Base-by-base conservation (phyloP, 1,140 invertebrate species). In the Triops cancriformis region DNA sequence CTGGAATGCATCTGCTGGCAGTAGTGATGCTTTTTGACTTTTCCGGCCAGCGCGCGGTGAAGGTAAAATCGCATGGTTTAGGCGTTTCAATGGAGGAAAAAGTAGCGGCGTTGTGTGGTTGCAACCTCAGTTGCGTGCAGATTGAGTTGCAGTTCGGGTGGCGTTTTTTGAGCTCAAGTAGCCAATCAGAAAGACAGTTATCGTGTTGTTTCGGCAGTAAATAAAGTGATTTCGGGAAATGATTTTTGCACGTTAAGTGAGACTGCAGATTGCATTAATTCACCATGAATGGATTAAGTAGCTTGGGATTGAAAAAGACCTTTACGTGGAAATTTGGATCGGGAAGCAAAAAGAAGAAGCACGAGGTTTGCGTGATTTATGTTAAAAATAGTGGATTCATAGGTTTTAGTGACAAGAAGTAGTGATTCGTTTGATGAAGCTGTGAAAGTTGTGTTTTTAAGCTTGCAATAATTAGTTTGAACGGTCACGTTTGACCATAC, bases 301-400 rank as follows among this genome's bases (percentile, higher is more conserved):
- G 64, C 7, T 76, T 64, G 26, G 73, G 77, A 6, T 74, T 78
- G 26, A 78, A 78, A 28, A 78, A 78, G 41, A 43, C 72, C 14
- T 78, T 78, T 27, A 74, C 77, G 18, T 78, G 77, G 77, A 72
- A 41, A 10, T 78, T 78, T 78, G 77, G 77, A 10, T 45, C 77
- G 6, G 73, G 72, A 27, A 78, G 23, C 23, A 64, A 64, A n/a
- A 64, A 64, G 23, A 64, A 64, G 23, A 64, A 64, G 0, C 51
- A 64, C 7, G 51, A 64, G 51, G 51, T 64, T 37, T 37, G 31
- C 7, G 31, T 2, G 7, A 2, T 37, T 4, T 37, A 7, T 37
- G 31, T 37, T 37, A 7, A 37, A 37, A 37, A 4, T 37, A 7
- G 2, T 37, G 31, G 31, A 7, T 7, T 37, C 2, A 37, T 37